Base-by-base conservation (phyloP, 2,888 invertebrate genomes). In the Podotricha telesiphe region DNA sequence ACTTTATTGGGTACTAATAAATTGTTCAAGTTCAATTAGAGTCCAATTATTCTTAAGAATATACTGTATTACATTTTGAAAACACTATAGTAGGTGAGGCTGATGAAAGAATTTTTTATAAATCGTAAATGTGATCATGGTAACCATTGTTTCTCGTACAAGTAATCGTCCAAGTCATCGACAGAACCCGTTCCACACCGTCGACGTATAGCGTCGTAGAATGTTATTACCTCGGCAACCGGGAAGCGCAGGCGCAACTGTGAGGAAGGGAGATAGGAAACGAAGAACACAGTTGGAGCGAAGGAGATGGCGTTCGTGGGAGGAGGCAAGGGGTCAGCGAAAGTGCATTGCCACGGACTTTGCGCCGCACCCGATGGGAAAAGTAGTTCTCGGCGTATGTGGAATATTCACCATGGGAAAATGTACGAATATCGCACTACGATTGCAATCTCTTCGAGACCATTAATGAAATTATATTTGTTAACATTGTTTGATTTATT, bases 291-390 rank as follows among this genome's bases (percentile, higher is more conserved):
- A 68, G 68, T 73, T 75, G 72, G 91, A 82, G 86, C 73, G 84
- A 91, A 65, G 72, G 91, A 88, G 92, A 91, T 76, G 79, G 77
- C 73, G 74, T 77, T 80, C 85, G 86, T 89, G 87, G 88, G 88
- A 89, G 90, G 87, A 89, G 88, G 87, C 87, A 86, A 80, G 88
- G 89, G 93, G 91, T 92, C 91, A 92, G 91, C 86, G 91, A 93
- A 93, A 93, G 93, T 93, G 90, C 93, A 92, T 92, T 93, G 92
- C 91, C 92, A 87, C 88, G 90, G 87, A 85, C 84, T 84, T 85
- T 86, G 86, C 87, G 82, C 84, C 82, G 87, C 88, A 85, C 85
- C 83, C 89, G 89, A 88, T 89, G 89, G 87, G 89, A 90, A 91
- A 90, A 85, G 88, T 86, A 87, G 83, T 82, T 86, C 87, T 86